These are phyloP conservation scores for Geococcyx californianus DNA, from an alignment of 2,113 vertebrate genomes.

Conservation along the genomic window DNA sequence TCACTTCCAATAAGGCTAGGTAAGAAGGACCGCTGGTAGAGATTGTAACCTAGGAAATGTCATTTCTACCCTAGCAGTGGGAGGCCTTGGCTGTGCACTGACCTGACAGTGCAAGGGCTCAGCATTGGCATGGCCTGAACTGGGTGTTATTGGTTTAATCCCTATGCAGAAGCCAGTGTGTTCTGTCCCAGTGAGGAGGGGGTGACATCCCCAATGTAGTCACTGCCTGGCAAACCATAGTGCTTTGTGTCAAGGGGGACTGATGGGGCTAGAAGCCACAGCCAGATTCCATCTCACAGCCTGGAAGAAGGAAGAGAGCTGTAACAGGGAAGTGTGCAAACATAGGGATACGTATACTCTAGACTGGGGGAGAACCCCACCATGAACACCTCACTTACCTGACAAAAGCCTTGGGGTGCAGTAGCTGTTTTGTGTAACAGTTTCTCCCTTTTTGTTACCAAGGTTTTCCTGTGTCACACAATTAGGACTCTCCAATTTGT, in stretches of 20 bases:
- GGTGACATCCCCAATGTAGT: accelerated
- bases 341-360: neutral
- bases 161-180: accelerated
- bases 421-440: neutral
- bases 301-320: neutral
- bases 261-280: neutral
- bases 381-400: neutral
- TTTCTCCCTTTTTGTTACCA: neutral
- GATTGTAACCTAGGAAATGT: neutral
- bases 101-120: neutral
- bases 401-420: neutral
- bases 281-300: neutral
- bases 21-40: neutral
- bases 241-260: accelerated
- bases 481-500: neutral
- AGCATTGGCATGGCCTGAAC: accelerated
- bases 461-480: neutral
- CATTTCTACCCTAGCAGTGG: neutral
- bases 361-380: accelerated
- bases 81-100: accelerated
- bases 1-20: neutral
- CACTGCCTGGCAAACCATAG: neutral
- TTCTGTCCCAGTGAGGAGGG: accelerated
- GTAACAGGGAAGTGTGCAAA: neutral
- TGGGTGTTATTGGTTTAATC: neutral